Percentiles rank a stretch among this genome's conserved stretches.
phyloP scores from a whole-genome alignment of 2,888 invertebrate species.

The Beris chalybata region DNA sequence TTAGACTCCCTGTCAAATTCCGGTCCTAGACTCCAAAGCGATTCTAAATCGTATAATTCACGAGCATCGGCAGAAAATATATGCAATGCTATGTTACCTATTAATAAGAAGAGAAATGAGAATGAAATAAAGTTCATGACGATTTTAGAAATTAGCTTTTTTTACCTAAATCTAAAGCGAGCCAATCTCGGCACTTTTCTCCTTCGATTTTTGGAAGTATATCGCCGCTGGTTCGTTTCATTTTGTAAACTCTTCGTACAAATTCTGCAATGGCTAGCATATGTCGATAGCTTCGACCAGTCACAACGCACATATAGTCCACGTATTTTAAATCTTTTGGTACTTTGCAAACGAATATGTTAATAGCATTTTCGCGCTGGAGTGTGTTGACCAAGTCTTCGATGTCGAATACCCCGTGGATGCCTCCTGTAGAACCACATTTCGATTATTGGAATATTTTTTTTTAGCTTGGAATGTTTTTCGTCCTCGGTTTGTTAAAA shows the following conservation, averaged over 20 bases:
- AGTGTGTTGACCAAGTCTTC: slow-evolving; percentile 80
- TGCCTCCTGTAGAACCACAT: slow-evolving; percentile 65
- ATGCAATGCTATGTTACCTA: slow-evolving; percentile 87
- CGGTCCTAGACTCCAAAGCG: slow-evolving; percentile 85
- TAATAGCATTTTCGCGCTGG: slow-evolving; percentile 72
- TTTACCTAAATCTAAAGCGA: slow-evolving; percentile 85
- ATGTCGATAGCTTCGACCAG: slow-evolving; percentile 73
- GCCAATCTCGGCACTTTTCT: slow-evolving; percentile 75
- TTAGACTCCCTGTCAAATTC: slow-evolving; percentile 74
- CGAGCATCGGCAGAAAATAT: slow-evolving; percentile 75
- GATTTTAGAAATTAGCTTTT: background rate
- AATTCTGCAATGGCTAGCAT: slow-evolving; percentile 74
- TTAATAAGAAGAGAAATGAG: background rate
- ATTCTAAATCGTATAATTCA: slow-evolving; percentile 81
- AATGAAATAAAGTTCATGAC: background rate
- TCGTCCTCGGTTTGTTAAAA: too few species aligned
- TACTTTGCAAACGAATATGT: slow-evolving; percentile 80
- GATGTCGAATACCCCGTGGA: slow-evolving; percentile 83
- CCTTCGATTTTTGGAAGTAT: slow-evolving; percentile 77
- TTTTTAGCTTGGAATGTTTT: background rate
- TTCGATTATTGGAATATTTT: too few species aligned
- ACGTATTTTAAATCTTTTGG: slow-evolving; percentile 77
- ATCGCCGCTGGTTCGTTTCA: slow-evolving; percentile 67
- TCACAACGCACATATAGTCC: slow-evolving; percentile 81
- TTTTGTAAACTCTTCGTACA: slow-evolving; percentile 75